Conservation (phyloP, 2,888 invertebrate species). For the Napeogenes sylphis region DNA sequence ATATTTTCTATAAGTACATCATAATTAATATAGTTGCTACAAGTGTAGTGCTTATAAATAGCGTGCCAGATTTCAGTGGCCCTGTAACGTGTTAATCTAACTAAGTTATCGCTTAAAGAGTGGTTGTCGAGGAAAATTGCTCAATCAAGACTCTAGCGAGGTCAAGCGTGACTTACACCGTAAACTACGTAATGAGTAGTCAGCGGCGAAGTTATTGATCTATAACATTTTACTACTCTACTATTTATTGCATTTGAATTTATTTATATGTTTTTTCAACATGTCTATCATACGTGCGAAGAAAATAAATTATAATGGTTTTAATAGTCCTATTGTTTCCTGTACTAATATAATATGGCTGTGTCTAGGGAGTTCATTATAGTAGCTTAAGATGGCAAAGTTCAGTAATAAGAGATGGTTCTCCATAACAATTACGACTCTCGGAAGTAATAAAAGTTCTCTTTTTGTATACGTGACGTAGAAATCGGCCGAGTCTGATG, state of each 20-base stretch:
- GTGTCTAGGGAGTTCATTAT: slow-evolving; percentile 41
- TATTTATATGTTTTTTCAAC: not conserved
- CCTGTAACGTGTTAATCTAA: slow-evolving; percentile 41
- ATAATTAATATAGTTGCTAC: not conserved
- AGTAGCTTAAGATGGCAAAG: slow-evolving; percentile 48
- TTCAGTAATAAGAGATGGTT: slow-evolving; percentile 65
- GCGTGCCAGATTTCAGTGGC: slow-evolving; percentile 35
- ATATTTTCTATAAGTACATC: not conserved
- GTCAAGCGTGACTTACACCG: slow-evolving; percentile 43
- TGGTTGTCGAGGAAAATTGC: slow-evolving; percentile 42
- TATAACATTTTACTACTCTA: slow-evolving; percentile 35
- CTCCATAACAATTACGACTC: slow-evolving; percentile 69
- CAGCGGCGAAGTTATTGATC: slow-evolving; percentile 35
- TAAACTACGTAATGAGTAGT: slow-evolving; percentile 38
- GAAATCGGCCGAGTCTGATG: slow-evolving; percentile 61
- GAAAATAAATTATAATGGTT: too few relatives aligned
- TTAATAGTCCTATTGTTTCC: not conserved
- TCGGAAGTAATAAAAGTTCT: slow-evolving; percentile 73
- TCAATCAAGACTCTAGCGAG: slow-evolving; percentile 40
- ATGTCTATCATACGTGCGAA: not conserved
- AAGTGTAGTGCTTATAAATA: slow-evolving; percentile 16
- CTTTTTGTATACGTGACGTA: slow-evolving; percentile 65
- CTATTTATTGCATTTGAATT: slow-evolving; percentile 29
- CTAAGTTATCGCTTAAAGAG: slow-evolving; percentile 41
- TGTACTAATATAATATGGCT: not conserved